Base-by-base conservation (phyloP, 2,113 vertebrate species). In the Trinectes maculatus region DNA sequence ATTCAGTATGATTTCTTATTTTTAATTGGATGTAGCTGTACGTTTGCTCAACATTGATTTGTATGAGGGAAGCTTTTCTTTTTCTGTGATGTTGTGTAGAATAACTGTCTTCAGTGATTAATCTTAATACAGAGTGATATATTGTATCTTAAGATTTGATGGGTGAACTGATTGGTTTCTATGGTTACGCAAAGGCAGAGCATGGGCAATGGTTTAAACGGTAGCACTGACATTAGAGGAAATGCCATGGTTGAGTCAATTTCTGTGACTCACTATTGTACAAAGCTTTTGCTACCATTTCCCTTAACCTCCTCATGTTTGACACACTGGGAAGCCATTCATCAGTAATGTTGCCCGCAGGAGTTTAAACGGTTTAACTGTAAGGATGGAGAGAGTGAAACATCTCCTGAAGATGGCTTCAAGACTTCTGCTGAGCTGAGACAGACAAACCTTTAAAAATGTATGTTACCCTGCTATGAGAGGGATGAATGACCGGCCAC, bases 361-460 rank as follows among this genome's bases (percentile, higher is more conserved):
- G 1, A 13, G 34, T 37, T 37, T 3, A 37, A 37, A n/a, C 53
- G 48, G 44, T 58, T 61, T 24, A 42, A 52, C 49, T 19, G 43
- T 56, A 70, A 58, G 55, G 29, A 21, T 55, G 15, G 26, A 64
- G 62, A 59, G 33, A 56, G 54, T 62, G 26, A 56, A 75, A 43
- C 42, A 44, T 25, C 44, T 58, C 11, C 55, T 71, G 61, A 67
- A 66, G 52, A 63, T 54, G 10, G 28, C 53, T 34, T 80, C 26
- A 10, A 29, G 39, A 56, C 52, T 77, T 60, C 43, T 52, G 44
- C 58, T 72, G 51, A 36, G 49, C 39, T 53, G 61, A 67, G 63
- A 54, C 28, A 68, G 59, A 58, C 60, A 84, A 64, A 71, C 48
- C 34, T 76, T 83, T 56, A 77, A 69, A 80, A 75, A 65, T 74